Evolutionary conservation across 2,797 vertebrate genomes (phyloP), one percentile per base, ranked within the genome.

Genomic region (Manis javanica): DNA sequence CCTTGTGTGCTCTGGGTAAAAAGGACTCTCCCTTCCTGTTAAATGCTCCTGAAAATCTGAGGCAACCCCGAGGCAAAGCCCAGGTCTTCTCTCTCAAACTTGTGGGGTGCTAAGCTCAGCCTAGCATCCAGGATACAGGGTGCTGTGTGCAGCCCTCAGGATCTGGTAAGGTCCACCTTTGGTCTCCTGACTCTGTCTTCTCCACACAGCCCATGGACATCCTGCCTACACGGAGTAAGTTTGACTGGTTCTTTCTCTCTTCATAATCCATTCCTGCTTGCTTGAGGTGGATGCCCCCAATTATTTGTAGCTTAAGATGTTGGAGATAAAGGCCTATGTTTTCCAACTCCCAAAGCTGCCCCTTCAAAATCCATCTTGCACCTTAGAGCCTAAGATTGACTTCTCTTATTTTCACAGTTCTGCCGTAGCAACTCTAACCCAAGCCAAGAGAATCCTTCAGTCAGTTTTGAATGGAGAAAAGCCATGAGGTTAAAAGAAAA

Each of bases 401-500:
- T 59, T 84, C n/a, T 91, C 68, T 26, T 26, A 39, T 72, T 89
- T 94, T 51, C 63, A 29, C 8, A 21, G 8, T 7, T 83, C 46
- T 19, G 2, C n/a, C 34, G 4, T 59, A 37, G 57, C 34, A 66
- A n/a, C 13, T 64, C 64, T 69, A 66, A 23, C 63, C 34, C 2
- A 7, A 89, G 37, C 37, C 16, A 39, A 46, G 51, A 12, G 5
- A 34, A 18, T 16, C n/a, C 61, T 68, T 78, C 29, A 37, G 57
- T 82, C 59, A 87, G 13, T 79, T 88, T 92, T 92, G 24, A 87
- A 39, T 66, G 29, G 23, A 69, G 51, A 93, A 59, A 23, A 81
- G 14, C n/a, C 46, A 29, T 31, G 51, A 31, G 61, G 19, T 69
- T 16, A 16, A 34, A 57, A 49, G 39, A 68, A 31, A n/a, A 24